Conservation (phyloP, 2,888 invertebrate species). For the Chironomus tentans region DNA sequence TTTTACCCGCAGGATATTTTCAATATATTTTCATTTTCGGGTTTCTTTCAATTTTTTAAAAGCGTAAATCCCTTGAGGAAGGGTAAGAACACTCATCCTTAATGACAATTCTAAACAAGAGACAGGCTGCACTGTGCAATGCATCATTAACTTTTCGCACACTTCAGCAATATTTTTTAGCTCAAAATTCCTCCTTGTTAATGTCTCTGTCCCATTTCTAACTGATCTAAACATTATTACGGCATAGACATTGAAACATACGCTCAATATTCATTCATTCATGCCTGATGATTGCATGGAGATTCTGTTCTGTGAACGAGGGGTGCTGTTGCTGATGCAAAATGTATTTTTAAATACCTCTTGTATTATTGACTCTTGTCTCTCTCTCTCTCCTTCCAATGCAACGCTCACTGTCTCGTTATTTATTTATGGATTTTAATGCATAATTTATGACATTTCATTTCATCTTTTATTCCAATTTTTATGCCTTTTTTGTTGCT, state of each 20-base stretch:
- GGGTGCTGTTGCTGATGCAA: not conserved
- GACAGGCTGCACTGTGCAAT: not conserved
- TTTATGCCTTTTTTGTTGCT: no score
- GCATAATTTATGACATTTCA: conserved; percentile 3
- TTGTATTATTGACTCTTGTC: not conserved
- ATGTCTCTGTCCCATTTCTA: no score
- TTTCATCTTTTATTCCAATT: not conserved
- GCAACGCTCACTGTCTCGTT: not conserved
- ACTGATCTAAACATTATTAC: not conserved
- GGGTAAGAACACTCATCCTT: not conserved
- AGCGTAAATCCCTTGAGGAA: not conserved
- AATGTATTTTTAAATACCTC: conserved; percentile 4
- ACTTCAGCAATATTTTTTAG: not conserved
- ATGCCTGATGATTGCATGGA: not conserved
- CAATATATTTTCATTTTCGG: no score
- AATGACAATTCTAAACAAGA: not conserved
- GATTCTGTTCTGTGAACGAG: no score
- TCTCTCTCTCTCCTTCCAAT: not conserved
- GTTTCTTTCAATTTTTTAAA: not conserved
- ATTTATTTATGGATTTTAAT: conserved; percentile 20
- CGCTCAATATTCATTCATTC: not conserved
- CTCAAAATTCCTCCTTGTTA: not conserved
- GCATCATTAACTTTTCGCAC: conserved; percentile 4
- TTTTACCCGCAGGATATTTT: not conserved
- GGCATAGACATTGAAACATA: not conserved